phyloP scores from a whole-genome alignment of 2,888 invertebrate genomes.

The Parnassius apollo region DNA sequence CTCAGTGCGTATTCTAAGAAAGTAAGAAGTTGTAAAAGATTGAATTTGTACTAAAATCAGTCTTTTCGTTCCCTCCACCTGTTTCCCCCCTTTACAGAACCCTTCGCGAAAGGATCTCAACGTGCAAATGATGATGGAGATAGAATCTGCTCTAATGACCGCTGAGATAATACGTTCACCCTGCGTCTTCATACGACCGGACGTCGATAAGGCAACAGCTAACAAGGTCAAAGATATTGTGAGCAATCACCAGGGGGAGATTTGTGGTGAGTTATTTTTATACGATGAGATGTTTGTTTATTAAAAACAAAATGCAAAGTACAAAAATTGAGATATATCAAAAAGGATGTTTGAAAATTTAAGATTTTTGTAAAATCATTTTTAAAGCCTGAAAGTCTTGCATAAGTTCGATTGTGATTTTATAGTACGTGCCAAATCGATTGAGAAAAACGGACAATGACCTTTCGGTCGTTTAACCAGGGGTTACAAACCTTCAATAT shows the following conservation, averaged over 20 bases:
- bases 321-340: too few relatives aligned
- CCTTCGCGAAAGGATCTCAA: conserved; percentile 95
- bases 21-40: not conserved
- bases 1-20: too few relatives aligned
- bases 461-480: too few relatives aligned
- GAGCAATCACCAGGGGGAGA: conserved; percentile 91
- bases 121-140: conserved; percentile 95
- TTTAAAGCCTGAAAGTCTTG: too few relatives aligned
- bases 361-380: too few relatives aligned
- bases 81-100: conserved; percentile 83
- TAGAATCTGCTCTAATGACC: conserved; percentile 91
- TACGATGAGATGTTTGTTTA: not conserved
- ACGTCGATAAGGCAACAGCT: conserved; percentile 90
- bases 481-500: too few relatives aligned
- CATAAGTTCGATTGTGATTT: too few relatives aligned
- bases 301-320: not conserved
- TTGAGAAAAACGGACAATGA: too few relatives aligned
- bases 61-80: conserved; percentile 38
- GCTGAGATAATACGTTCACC: conserved; percentile 91
- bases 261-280: conserved; percentile 72
- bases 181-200: conserved; percentile 89
- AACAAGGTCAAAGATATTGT: conserved; percentile 93
- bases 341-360: too few relatives aligned
- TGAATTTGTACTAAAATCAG: conserved; percentile 17
- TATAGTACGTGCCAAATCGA: too few relatives aligned